Evolutionary conservation across 2,113 vertebrate species (phyloP).

Genomic region (Oostethus manadensis): DNA sequence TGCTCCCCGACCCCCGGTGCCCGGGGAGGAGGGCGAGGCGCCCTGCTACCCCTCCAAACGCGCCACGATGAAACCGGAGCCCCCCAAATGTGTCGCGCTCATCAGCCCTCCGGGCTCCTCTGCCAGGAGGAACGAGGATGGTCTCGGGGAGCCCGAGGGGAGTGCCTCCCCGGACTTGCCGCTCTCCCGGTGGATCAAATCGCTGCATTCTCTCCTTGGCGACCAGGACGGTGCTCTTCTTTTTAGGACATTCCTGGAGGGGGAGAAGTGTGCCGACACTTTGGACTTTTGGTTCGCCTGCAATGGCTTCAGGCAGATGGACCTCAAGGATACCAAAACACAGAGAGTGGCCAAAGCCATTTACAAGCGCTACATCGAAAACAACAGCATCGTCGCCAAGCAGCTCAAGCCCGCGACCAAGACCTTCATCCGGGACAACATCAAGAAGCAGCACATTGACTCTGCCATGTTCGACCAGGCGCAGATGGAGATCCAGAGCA

Average conservation of each 20-base stretch:
- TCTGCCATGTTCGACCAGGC: constrained; percentile 98
- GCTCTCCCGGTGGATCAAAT: constrained; percentile 91
- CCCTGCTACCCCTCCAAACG: constrained; percentile 75
- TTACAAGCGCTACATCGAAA: constrained; percentile 97
- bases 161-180: constrained; percentile 92
- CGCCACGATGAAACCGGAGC: constrained; percentile 73
- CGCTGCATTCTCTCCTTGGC: constrained; percentile 88
- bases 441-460: constrained; percentile 94
- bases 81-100: constrained; percentile 61
- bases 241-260: constrained; percentile 92
- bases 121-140: constrained; percentile 87
- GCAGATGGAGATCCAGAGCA: constrained; percentile 91
- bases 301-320: constrained; percentile 97
- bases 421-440: constrained; percentile 88
- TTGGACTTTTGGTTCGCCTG: constrained; percentile 99
- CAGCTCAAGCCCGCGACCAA: constrained; percentile 93
- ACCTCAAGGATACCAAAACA: constrained; percentile 95
- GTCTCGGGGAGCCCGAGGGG: constrained; percentile 92
- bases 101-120: constrained; percentile 71
- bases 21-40: constrained; percentile 92
- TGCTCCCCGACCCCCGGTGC: constrained; percentile 93
- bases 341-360: constrained; percentile 94
- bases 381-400: constrained; percentile 88
- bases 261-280: constrained; percentile 90
- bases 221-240: constrained; percentile 96